Base-by-base conservation (phyloP, 2,888 invertebrate genomes). In the Tineola bisselliella region DNA sequence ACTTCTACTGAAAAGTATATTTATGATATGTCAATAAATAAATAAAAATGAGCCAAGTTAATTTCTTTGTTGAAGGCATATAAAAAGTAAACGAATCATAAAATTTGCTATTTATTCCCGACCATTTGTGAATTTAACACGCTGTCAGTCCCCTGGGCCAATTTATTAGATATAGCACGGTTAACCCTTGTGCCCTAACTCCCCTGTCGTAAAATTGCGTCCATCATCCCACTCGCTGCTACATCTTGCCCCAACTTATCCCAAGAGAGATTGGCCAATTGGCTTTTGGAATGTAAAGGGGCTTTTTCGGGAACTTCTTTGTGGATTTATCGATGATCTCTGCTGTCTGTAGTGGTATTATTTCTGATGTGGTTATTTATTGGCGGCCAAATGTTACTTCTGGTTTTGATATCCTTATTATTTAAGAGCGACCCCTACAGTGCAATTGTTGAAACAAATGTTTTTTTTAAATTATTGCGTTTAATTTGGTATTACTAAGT, bases 141-240 rank as follows among this genome's bases (percentile, higher is more conserved):
- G 43, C 18, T 12, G n/a, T 13, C 13, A 17, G 61, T 58, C 61
- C 48, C 61, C 57, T 18, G 48, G 61, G 61, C 19, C 58, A 61
- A 61, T 61, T 61, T 61, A 58, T 61, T 48, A 58, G 43, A 30
- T 44, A 18, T n/a, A 61, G 54, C 52, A 12, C 31, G 6, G 52
- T 58, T 58, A 58, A 58, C 58, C 58, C 33, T 58, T 15, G 15
- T 58, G 33, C 33, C n/a, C n/a, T n/a, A n/a, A n/a, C n/a, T 30
- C 56, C 25, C 30, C 33, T 33, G 58, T 58, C 58, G 58, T 58
- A 58, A 58, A 58, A 58, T 31, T 33, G 15, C 33, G 58, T 58
- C 33, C 58, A 58, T 58, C 58, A 58, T 58, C 19, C 56, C 38
- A n/a, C 38, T 38, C 38, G 5, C 25, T 12, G 56, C 19, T 19